These are phyloP conservation scores for Musca domestica DNA, from an alignment of 1,140 invertebrate genomes.

Conservation along the genomic window DNA sequence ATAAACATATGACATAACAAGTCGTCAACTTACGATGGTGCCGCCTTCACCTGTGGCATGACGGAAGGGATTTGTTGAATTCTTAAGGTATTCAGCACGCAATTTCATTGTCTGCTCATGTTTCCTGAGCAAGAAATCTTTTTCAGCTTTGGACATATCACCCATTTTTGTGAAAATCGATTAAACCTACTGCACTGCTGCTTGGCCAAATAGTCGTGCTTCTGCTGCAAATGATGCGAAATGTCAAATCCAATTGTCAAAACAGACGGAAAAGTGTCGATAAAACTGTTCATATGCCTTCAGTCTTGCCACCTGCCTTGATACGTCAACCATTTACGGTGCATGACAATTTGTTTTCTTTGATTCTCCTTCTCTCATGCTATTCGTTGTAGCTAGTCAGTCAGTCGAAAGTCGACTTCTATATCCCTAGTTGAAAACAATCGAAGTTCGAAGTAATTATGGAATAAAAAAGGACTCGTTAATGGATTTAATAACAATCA, in stretches of 20 bases:
- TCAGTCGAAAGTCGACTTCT: too few species aligned
- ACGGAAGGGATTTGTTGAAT: slow-evolving; percentile 64
- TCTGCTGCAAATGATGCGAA: neutral
- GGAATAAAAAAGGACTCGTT: too few species aligned
- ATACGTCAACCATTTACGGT: too few species aligned
- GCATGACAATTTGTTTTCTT: too few species aligned
- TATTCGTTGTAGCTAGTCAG: too few species aligned
- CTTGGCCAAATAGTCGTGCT: neutral
- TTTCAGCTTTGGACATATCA: slow-evolving; percentile 26
- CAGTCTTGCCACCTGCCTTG: too few species aligned
- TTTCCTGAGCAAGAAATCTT: slow-evolving; percentile 41
- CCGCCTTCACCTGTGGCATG: slow-evolving; percentile 59
- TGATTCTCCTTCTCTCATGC: too few species aligned
- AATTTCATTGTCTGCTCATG: slow-evolving; percentile 47
- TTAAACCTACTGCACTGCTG: neutral
- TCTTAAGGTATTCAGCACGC: slow-evolving; percentile 65
- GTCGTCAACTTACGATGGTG: slow-evolving; percentile 58
- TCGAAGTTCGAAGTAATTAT: too few species aligned
- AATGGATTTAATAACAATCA: too few species aligned
- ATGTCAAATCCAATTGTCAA: slow-evolving; percentile 4
- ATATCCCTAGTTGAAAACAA: too few species aligned
- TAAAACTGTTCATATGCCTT: neutral
- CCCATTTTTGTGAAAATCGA: slow-evolving; percentile 22
- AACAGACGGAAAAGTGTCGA: neutral
- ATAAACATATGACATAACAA: slow-evolving; percentile 51